These are phyloP conservation scores for Philopotamus ludificatus DNA, from an alignment of 1,140 invertebrate species.

Conservation along the genomic window DNA sequence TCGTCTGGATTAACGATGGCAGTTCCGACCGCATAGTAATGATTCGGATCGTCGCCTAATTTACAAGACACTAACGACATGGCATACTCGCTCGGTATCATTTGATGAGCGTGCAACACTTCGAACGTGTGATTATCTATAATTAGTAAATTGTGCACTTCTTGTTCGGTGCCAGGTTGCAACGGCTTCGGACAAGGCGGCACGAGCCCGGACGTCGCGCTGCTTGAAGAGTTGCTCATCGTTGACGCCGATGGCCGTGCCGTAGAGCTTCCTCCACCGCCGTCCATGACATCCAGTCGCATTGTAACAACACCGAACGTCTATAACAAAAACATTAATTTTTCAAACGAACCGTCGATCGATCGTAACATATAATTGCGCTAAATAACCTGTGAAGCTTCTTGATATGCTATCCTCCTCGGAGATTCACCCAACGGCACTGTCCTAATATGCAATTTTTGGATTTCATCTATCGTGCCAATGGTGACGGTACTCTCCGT, in stretches of 20 bases:
- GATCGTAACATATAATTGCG: not conserved
- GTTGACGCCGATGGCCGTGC: conserved; percentile 48
- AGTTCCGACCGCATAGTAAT: conserved; percentile 94
- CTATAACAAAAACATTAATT: conserved; percentile 48
- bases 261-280: conserved; percentile 64
- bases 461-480: conserved; percentile 98
- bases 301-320: conserved; percentile 94
- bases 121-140: conserved; percentile 98
- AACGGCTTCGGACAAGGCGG: conserved; percentile 71
- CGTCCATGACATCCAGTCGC: conserved; percentile 82
- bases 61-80: conserved; percentile 86
- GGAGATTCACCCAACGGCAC: conserved; percentile 93
- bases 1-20: conserved; percentile 93
- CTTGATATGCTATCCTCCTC: conserved; percentile 91
- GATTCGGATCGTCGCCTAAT: conserved; percentile 86
- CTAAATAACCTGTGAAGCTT: conserved; percentile 70
- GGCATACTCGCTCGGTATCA: conserved; percentile 86
- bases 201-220: conserved; percentile 43
- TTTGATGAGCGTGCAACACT: conserved; percentile 90
- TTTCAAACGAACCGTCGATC: not conserved
- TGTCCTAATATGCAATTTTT: conserved; percentile 95
- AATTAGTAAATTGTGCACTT: conserved; percentile 88
- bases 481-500: conserved; percentile 93
- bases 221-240: conserved; percentile 30
- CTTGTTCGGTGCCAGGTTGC: conserved; percentile 84